Percentiles rank a stretch among this genome's conserved stretches.
Evolutionary conservation across 2,888 invertebrate genomes (phyloP).

Genomic region (Orthosia incerta): DNA sequence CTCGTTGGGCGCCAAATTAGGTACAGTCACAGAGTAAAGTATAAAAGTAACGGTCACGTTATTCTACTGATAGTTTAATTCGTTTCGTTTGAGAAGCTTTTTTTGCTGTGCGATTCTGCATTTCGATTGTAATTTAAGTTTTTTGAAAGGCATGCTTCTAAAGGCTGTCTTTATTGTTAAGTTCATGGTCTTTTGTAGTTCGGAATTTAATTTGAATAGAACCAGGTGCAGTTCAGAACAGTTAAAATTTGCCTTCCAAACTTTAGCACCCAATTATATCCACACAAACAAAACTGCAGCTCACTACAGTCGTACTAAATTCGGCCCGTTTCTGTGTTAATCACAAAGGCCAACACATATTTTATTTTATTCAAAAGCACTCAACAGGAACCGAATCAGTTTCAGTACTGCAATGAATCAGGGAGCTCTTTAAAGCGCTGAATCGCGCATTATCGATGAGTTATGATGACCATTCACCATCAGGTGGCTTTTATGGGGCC

Average conservation of each 20-base stretch:
- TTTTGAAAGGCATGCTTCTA: constrained; percentile 42
- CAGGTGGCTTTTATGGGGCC: constrained; percentile 67
- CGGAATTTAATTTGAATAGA: constrained; percentile 14
- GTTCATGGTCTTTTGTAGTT: constrained; percentile 24
- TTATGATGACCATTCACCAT: constrained; percentile 67
- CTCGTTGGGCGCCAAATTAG: constrained; percentile 89
- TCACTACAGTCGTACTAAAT: not conserved
- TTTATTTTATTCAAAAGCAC: constrained; percentile 59
- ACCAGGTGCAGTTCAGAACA: not conserved
- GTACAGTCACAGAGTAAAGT: constrained; percentile 80
- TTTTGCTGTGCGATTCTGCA: constrained; percentile 75
- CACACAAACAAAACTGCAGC: not conserved
- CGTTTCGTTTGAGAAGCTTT: constrained; percentile 78
- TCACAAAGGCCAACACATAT: constrained; percentile 53
- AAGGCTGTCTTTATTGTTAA: constrained; percentile 37
- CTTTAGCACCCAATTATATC: constrained; percentile 12
- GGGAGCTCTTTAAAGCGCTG: constrained; percentile 67
- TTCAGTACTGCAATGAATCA: constrained; percentile 66
- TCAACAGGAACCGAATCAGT: constrained; percentile 59
- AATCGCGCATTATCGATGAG: constrained; percentile 68
- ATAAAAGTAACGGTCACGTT: constrained; percentile 77
- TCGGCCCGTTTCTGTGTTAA: constrained; percentile 25
- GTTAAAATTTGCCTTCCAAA: not conserved
- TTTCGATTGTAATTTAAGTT: constrained; percentile 76
- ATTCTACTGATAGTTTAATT: constrained; percentile 88